phyloP scores from a whole-genome alignment of 2,113 vertebrate species.

The Rhabdomys dilectus region DNA sequence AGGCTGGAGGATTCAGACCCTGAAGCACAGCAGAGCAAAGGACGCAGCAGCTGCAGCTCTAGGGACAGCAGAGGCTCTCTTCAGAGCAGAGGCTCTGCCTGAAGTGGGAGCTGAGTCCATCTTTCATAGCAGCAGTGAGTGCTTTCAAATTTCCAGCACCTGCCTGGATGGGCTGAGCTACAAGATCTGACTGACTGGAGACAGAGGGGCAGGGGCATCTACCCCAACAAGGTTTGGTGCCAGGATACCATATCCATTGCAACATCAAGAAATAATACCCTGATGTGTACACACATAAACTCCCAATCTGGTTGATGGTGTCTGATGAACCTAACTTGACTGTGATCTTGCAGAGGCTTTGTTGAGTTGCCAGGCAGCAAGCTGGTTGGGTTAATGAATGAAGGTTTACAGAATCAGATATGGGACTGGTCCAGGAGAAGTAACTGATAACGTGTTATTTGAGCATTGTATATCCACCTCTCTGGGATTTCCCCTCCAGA shows the following conservation, averaged over 20 bases:
- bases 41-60: not conserved
- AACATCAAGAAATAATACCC: not conserved
- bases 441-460: not conserved
- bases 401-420: not conserved
- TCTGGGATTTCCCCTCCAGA: not conserved
- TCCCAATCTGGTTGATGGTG: not conserved
- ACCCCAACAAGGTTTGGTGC: not conserved
- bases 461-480: not conserved
- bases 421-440: not conserved
- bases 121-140: not conserved
- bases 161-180: not conserved
- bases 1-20: not conserved
- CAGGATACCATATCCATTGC: not conserved
- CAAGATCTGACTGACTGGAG: not conserved
- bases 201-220: not conserved
- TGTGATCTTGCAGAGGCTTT: not conserved
- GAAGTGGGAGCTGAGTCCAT: not conserved
- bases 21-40: not conserved
- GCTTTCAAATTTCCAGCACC: not conserved
- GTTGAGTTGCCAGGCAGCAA: not conserved
- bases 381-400: not conserved
- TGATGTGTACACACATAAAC: too few species aligned
- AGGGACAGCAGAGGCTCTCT: not conserved
- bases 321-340: not conserved
- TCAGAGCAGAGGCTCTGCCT: not conserved